Base-by-base conservation (phyloP, 1,140 invertebrate genomes). In the Holcopasites calliopsidis region DNA sequence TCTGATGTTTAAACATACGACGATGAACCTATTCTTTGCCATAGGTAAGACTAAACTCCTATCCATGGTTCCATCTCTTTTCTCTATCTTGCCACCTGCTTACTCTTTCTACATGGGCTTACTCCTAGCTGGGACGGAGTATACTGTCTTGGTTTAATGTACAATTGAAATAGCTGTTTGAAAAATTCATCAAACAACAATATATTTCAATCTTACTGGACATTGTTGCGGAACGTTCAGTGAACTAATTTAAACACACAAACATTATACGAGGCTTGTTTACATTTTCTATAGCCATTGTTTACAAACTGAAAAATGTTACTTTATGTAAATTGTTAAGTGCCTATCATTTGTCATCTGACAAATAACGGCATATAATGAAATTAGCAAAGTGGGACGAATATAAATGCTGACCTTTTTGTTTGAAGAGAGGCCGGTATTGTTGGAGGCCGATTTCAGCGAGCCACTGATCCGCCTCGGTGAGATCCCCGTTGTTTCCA, bases 391-490 rank as follows among this genome's bases (percentile, higher is more conserved):
- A 18, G 6, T 33, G 6, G 11, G n/a, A n/a, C n/a, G n/a, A n/a
- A n/a, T 40, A 40, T 40, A 7, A 26, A 31, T 60, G 65, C 93
- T 93, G 89, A 96, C 95, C 95, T 92, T 94, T 93, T 85, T 95
- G 92, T 81, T 91, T 93, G 85, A 96, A 96, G 6, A 95, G 86
- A 69, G 94, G 91, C 80, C 94, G 94, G 85, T 95, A 95, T 68
- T 95, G 92, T 31, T 93, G 89, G 31, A 96, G 90, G 65, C 94
- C 93, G 87, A 94, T 95, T 85, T 95, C 93, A 57, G 94, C 93
- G 54, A 96, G 88, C 95, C 95, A 96, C 82, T 94, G 92, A 77
- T 95, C 94, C 50, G 95, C 94, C 89, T 94, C 92, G 38, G 88
- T 92, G 76, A 91, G 88, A 80, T 94, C 93, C 77, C 93, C 92